Evolutionary conservation across 2,888 invertebrate genomes (phyloP).

Genomic region (Lithosia quadra): DNA sequence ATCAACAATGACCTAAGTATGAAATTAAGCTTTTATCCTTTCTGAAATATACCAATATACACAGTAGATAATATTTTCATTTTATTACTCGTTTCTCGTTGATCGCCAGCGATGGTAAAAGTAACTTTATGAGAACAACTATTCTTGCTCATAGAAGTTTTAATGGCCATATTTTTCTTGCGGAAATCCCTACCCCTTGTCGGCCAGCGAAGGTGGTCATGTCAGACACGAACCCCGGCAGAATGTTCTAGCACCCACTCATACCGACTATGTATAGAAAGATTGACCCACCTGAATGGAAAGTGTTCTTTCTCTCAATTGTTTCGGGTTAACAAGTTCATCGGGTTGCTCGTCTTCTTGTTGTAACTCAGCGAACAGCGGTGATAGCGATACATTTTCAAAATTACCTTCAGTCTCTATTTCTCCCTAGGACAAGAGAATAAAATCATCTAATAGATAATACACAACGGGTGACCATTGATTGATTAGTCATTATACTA

Average conservation of each 20-base stretch:
- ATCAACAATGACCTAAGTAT: conserved; percentile 38
- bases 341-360: conserved; percentile 75
- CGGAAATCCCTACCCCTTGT: no score
- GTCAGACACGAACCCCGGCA: no score
- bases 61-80: no score
- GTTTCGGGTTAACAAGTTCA: conserved; percentile 42
- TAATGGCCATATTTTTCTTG: no score
- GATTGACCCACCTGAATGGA: conserved; percentile 73
- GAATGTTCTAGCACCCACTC: background rate
- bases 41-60: background rate
- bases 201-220: no score
- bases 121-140: background rate
- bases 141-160: background rate
- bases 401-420: conserved; percentile 87
- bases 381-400: conserved; percentile 85
- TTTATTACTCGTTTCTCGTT: no score
- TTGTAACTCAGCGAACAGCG: conserved; percentile 79
- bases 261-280: background rate
- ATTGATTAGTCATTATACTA: no score
- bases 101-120: no score
- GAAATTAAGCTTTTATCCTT: background rate
- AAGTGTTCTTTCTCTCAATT: conserved; percentile 68
- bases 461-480: background rate
- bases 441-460: background rate
- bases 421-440: conserved; percentile 82